These are phyloP conservation scores for Zelleria hepariella DNA, from an alignment of 2,888 invertebrate genomes.

Conservation along the genomic window DNA sequence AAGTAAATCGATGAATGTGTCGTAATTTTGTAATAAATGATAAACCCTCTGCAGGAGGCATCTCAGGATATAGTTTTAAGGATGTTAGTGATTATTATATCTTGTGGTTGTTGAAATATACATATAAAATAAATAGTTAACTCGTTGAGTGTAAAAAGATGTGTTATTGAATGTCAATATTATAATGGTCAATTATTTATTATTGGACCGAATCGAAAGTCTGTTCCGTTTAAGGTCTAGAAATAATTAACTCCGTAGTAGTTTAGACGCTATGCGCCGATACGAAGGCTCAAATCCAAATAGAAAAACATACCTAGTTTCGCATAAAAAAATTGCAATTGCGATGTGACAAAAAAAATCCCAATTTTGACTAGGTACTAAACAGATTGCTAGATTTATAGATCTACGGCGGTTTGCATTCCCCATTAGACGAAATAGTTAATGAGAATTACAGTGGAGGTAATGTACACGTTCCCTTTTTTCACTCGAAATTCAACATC, in stretches of 20 bases:
- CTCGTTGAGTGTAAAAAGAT: conserved; percentile 24
- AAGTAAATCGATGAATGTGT: neutral
- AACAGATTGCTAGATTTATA: too few species aligned
- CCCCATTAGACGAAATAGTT: too few species aligned
- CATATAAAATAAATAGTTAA: conserved; percentile 30
- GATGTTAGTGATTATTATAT: conserved; percentile 48
- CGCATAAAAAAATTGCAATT: too few species aligned
- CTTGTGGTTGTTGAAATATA: conserved; percentile 64
- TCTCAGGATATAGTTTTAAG: conserved; percentile 53
- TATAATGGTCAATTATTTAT: conserved; percentile 65
- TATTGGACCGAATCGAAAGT: conserved; percentile 47
- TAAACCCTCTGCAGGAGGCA: conserved; percentile 40
- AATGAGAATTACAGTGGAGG: too few species aligned
- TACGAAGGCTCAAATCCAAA: too few species aligned
- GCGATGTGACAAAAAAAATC: too few species aligned
- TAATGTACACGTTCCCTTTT: too few species aligned
- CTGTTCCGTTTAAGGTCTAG: conserved; percentile 42
- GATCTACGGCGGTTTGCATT: too few species aligned
- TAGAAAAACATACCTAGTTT: too few species aligned
- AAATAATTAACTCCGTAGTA: neutral
- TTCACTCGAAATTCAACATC: too few species aligned
- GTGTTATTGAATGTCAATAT: conserved; percentile 43
- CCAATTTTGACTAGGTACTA: too few species aligned
- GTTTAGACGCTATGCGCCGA: neutral
- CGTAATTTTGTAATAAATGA: neutral